These are phyloP conservation scores for Anneissia japonica DNA, from an alignment of 35 echinoderm and acorn worm genomes.

Conservation along the genomic window DNA sequence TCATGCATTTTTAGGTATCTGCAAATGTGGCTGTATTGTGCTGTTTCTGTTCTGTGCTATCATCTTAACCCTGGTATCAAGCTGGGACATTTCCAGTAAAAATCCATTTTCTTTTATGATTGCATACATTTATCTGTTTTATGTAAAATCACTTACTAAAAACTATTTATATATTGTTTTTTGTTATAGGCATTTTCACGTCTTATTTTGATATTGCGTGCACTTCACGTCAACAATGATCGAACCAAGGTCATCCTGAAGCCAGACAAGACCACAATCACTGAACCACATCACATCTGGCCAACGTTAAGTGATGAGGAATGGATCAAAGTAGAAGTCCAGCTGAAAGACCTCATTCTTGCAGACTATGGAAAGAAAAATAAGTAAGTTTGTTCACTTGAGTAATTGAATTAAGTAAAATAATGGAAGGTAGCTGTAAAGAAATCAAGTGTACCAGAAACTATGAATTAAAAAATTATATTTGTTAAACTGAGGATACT, in stretches of 20 bases:
- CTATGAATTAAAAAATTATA: no score
- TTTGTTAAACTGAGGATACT: no score
- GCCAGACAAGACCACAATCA: slow-evolving; percentile 98
- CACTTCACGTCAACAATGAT: slow-evolving; percentile 95
- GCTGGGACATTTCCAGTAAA: no score
- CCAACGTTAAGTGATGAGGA: slow-evolving; percentile 91
- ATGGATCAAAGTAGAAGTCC: slow-evolving; percentile 97
- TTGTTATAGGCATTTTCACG: slow-evolving; percentile 76
- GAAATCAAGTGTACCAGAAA: no score
- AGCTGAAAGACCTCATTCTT: slow-evolving; percentile 92
- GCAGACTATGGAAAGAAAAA: slow-evolving; percentile 99
- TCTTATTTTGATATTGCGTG: slow-evolving; percentile 89
- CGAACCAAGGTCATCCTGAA: slow-evolving; percentile 96
- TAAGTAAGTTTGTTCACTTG: slow-evolving; percentile 71
- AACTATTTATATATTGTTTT: no score
- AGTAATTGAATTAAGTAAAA: no score
- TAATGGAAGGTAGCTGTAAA: no score
- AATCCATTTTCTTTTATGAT: no score
- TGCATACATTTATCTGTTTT: no score
- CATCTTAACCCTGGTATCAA: background rate
- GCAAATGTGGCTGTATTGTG: background rate
- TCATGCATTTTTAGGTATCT: background rate
- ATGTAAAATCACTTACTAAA: no score
- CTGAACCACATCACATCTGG: slow-evolving; percentile 98
- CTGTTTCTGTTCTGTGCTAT: background rate